Conservation (phyloP, 2,888 invertebrate genomes). For the Cacoxenus indagator region DNA sequence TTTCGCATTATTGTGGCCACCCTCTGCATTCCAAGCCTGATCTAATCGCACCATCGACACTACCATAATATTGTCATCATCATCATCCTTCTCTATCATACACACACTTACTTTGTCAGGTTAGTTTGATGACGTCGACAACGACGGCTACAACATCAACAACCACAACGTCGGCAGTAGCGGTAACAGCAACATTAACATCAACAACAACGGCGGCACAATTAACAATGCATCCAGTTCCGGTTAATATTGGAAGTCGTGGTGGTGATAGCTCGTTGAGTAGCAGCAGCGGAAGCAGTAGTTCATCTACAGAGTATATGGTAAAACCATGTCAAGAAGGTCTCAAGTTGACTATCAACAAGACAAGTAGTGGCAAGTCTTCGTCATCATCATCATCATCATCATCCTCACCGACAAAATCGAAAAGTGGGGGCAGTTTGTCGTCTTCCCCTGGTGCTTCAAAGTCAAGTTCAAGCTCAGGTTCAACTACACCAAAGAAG, state of each 20-base stretch:
- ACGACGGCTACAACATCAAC: conserved; percentile 53
- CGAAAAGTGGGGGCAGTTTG: conserved; percentile 22
- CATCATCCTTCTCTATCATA: conserved; percentile 35
- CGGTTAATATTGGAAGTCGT: conserved; percentile 39
- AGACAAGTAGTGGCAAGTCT: conserved; percentile 77
- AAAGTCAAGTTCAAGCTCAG: conserved; percentile 70
- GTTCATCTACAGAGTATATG: conserved; percentile 82
- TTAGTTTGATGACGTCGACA: conserved; percentile 70
- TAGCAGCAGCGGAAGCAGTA: conserved; percentile 36
- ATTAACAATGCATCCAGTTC: conserved; percentile 30
- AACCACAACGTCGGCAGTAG: conserved; percentile 31
- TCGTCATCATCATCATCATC: conserved; percentile 54
- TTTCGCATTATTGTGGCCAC: not conserved
- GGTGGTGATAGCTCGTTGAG: conserved; percentile 28
- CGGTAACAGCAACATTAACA: conserved; percentile 31
- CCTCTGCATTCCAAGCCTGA: not conserved
- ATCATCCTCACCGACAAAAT: conserved; percentile 60
- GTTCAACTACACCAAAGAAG: conserved; percentile 66
- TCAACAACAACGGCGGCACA: conserved; percentile 33
- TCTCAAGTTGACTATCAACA: conserved; percentile 92
- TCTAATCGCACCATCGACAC: conserved; percentile 12
- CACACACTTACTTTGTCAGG: conserved; percentile 67
- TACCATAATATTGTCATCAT: conserved; percentile 29
- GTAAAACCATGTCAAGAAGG: conserved; percentile 88
- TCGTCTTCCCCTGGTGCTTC: conserved; percentile 7